phyloP scores from a whole-genome alignment of 2,797 vertebrate species.

The Paguma larvata region DNA sequence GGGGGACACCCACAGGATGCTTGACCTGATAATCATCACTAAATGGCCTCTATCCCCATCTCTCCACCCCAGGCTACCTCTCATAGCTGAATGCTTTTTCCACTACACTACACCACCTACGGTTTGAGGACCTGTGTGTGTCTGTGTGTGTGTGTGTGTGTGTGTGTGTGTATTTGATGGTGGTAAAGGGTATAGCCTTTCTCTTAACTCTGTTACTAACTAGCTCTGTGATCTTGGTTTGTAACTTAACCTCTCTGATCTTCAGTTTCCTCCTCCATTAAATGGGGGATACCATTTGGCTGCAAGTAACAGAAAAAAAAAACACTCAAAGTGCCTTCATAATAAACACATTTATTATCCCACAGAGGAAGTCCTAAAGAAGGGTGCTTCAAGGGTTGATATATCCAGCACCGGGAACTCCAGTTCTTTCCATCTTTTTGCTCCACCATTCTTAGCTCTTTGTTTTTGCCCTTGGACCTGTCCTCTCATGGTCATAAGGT shows the following conservation, averaged over 20 bases:
- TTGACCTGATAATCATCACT: slow-evolving; percentile 76
- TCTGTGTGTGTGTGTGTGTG: background rate
- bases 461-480: background rate
- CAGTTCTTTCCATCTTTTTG: background rate
- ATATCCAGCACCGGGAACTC: background rate
- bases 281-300: slow-evolving; percentile 33
- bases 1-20: slow-evolving; percentile 56
- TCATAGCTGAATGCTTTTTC: slow-evolving; percentile 4
- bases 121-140: background rate
- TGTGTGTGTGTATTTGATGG: background rate
- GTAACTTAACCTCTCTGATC: slow-evolving; percentile 9
- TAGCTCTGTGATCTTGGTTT: background rate
- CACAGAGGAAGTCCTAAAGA: background rate
- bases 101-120: background rate
- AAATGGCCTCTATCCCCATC: slow-evolving; percentile 63
- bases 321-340: background rate
- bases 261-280: slow-evolving; percentile 48
- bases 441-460: background rate
- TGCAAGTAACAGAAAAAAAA: slow-evolving; percentile 32
- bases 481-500: background rate
- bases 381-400: background rate
- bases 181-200: slow-evolving; percentile 2
- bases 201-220: background rate
- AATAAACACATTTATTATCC: background rate
- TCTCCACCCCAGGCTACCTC: slow-evolving; percentile 6